These are phyloP conservation scores for Chelonus insularis DNA, from an alignment of 1,140 invertebrate genomes.

Conservation along the genomic window DNA sequence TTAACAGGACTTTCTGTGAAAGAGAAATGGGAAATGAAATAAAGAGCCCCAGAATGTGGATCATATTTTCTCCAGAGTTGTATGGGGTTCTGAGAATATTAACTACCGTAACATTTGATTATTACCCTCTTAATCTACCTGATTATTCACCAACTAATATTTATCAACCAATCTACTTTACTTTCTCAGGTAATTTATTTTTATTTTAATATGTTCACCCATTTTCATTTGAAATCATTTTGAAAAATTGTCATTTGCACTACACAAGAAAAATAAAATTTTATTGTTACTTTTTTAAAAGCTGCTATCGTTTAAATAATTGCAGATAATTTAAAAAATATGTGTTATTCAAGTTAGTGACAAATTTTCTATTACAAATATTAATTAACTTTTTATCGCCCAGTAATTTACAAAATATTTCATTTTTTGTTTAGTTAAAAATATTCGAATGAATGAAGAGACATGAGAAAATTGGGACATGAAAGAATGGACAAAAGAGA, in stretches of 20 bases:
- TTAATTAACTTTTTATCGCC: too few relatives aligned
- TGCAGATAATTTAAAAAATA: too few relatives aligned
- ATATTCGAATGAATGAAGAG: background rate
- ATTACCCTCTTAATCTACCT: constrained; percentile 57
- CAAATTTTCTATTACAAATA: too few relatives aligned
- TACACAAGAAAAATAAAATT: too few relatives aligned
- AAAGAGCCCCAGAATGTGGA: background rate
- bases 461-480: background rate
- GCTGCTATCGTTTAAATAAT: too few relatives aligned
- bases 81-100: constrained; percentile 51
- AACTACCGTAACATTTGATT: constrained; percentile 55
- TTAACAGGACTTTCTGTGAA: constrained; percentile 46
- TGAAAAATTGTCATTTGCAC: too few relatives aligned
- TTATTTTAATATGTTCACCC: background rate
- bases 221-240: too few relatives aligned
- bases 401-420: background rate
- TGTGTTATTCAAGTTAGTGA: too few relatives aligned
- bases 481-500: constrained; percentile 2
- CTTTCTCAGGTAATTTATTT: background rate
- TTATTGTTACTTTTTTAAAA: too few relatives aligned
- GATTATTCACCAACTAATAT: background rate
- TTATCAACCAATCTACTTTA: background rate
- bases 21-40: constrained; percentile 33
- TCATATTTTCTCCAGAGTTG: constrained; percentile 48
- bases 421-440: background rate